Evolutionary conservation across 2,113 vertebrate species (phyloP).

Genomic region (Laterallus jamaicensis): DNA sequence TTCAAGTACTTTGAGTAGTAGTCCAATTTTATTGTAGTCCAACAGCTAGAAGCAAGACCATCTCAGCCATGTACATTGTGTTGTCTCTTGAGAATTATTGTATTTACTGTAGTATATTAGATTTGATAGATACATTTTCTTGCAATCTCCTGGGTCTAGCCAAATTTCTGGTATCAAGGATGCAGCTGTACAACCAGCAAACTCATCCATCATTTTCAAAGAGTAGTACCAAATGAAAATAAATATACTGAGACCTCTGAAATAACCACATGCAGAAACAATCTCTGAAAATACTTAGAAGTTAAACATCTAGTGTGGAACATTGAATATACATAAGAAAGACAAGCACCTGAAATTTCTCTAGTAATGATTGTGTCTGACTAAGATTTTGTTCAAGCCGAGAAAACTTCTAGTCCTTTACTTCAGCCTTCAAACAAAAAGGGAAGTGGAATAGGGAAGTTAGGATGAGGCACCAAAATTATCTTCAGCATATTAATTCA

Average conservation of each 20-base stretch:
- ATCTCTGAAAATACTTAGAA: not conserved
- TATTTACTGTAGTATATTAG: not conserved
- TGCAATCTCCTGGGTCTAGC: not conserved
- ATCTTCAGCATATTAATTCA: not conserved
- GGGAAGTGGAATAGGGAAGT: not conserved
- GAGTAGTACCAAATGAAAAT: not conserved
- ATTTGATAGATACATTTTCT: not conserved
- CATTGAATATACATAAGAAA: not conserved
- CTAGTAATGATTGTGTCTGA: not conserved
- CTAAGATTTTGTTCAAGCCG: not conserved
- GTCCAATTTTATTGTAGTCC: not conserved
- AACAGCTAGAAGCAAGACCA: not conserved
- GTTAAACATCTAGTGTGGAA: not conserved
- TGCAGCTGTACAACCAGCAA: not conserved
- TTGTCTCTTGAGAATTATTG: not conserved
- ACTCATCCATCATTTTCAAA: not conserved
- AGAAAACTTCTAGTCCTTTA: not conserved
- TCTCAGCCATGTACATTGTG: rapidly evolving
- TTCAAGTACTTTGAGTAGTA: too few relatives aligned
- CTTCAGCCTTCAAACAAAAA: not conserved
- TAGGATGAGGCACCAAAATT: not conserved
- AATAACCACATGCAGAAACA: not conserved
- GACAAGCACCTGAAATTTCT: not conserved
- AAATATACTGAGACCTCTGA: not conserved
- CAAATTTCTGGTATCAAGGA: not conserved